Base-by-base conservation (phyloP, 2,888 invertebrate species). In the Heliconius aoede region DNA sequence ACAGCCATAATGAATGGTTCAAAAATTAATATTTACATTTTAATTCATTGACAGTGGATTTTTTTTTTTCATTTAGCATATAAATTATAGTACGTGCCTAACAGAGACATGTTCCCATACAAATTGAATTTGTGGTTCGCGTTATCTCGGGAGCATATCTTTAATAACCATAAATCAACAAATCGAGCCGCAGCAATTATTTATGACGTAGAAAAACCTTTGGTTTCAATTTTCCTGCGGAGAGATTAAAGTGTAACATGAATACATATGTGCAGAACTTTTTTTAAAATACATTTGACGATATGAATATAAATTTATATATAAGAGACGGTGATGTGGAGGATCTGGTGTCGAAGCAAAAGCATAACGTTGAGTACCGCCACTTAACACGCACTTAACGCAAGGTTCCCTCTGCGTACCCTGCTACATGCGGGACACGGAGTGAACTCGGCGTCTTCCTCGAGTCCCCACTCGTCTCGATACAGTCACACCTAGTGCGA, bases 131-230 rank as follows among this genome's bases (percentile, higher is more conserved):
- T 87, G 90, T 88, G 87, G 86, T 87, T 86, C 88, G 86, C 87
- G 84, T 82, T 87, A 87, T 88, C 87, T 90, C 87, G 84, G 84
- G 81, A 84, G 85, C 88, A 84, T 86, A 93, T 93, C 93, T 93
- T 93, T 91, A 93, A 93, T 93, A 93, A 92, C 92, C 91, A 91
- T 93, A 93, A 93, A 93, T 93, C 90, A 88, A 86, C 87, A 85
- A 91, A 89, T 91, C 86, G 92, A 87, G 83, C 83, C 86, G 84
- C 80, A 82, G 86, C 88, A 78, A 80, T 80, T 80, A 81, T 80
- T 80, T 82, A 80, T 82, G 28, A 76, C 78, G 73, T 74, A 80
- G 76, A 80, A 82, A 81, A 81, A 81, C 77, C 77, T 76, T 77
- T 67, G 32, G 71, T 76, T 78, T 80, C 82, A 80, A 80, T 81